Evolutionary conservation across 2,888 invertebrate genomes (phyloP).

Genomic region (Heliconius aoede): DNA sequence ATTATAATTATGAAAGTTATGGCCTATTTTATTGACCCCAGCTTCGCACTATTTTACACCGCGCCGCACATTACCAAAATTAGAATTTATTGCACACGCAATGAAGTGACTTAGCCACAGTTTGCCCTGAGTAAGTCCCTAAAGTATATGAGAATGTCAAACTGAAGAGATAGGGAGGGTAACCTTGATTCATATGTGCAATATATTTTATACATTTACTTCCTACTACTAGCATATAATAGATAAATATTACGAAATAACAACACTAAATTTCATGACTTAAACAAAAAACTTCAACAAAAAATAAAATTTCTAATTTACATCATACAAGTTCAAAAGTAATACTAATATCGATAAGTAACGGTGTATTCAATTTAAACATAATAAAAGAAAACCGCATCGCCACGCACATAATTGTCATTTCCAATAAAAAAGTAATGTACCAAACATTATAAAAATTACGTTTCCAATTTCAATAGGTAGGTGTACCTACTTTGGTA

Average conservation of each 20-base stretch:
- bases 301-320: neutral
- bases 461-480: conserved; percentile 35
- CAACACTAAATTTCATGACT: neutral
- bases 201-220: conserved; percentile 66
- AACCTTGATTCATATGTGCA: conserved; percentile 81
- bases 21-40: conserved; percentile 47
- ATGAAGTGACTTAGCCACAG: conserved; percentile 80
- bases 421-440: conserved; percentile 29
- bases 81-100: conserved; percentile 69
- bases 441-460: conserved; percentile 36
- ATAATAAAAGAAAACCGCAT: conserved; percentile 18
- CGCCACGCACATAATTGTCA: neutral
- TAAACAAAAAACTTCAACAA: too few relatives aligned
- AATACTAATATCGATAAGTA: neutral
- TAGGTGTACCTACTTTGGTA: conserved; percentile 17
- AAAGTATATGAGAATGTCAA: conserved; percentile 69
- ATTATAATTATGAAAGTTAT: conserved; percentile 47
- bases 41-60: conserved; percentile 46
- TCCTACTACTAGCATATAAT: neutral
- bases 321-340: neutral
- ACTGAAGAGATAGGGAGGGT: conserved; percentile 76
- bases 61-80: conserved; percentile 66
- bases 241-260: neutral
- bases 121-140: conserved; percentile 70
- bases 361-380: conserved; percentile 14